A percentile compares a stretch with the other conserved stretches of the same genome.
These are phyloP conservation scores for Manis crassicaudata DNA, from an alignment of 2,797 vertebrate genomes.

Conservation along the genomic window DNA sequence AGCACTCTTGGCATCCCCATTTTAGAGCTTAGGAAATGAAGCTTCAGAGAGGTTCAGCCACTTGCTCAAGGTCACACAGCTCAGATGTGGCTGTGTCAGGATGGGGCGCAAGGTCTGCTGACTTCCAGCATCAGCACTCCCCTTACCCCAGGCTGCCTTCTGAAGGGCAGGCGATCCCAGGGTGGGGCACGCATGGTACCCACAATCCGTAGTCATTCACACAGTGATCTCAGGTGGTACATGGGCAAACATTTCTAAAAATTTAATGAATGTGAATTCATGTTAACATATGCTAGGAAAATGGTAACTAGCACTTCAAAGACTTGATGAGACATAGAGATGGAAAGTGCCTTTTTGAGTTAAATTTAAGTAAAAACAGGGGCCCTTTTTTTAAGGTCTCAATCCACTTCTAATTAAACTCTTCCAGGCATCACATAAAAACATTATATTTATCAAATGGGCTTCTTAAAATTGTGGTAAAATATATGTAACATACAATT, in stretches of 20 bases:
- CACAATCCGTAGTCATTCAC: too few species aligned
- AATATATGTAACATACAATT: neutral
- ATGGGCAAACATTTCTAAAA: neutral
- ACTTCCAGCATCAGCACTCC: rapidly evolving
- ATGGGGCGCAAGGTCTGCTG: neutral
- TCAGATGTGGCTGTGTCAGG: rapidly evolving
- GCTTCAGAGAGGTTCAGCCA: neutral
- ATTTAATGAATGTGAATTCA: neutral
- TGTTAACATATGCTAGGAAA: neutral
- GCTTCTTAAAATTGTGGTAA: neutral
- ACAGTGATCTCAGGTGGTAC: neutral
- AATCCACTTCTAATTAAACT: neutral
- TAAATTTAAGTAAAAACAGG: neutral
- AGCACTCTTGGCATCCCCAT: neutral
- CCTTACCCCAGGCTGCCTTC: neutral
- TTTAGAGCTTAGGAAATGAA: neutral
- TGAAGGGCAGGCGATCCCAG: rapidly evolving
- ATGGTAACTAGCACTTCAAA: neutral
- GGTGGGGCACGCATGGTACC: neutral
- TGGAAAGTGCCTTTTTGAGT: neutral
- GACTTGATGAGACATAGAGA: neutral
- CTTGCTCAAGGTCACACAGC: neutral
- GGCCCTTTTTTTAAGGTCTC: neutral
- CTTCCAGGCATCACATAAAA: neutral
- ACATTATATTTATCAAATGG: neutral